phyloP scores from a whole-genome alignment of 1,140 invertebrate genomes.

The Bursaphelenchus mucronatus region DNA sequence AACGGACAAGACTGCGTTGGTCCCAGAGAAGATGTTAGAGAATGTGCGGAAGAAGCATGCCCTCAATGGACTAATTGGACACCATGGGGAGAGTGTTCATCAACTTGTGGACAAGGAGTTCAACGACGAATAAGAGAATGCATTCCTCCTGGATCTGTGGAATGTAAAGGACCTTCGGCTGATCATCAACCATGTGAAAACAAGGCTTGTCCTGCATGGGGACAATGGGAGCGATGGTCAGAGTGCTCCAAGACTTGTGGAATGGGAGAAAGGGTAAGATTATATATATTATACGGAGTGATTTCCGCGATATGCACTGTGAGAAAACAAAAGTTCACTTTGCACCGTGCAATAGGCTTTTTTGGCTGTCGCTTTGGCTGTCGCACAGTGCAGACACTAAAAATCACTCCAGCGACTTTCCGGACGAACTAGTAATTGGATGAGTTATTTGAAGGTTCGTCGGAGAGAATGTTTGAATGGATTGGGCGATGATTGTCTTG shows the following conservation, averaged over 20 bases:
- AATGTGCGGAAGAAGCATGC: conserved; percentile 24
- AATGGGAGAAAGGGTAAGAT: conserved; percentile 33
- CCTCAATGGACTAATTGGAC: conserved; percentile 29
- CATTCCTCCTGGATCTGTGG: conserved; percentile 12
- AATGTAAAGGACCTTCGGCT: conserved; percentile 15
- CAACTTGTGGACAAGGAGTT: conserved; percentile 72
- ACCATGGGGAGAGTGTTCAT: conserved; percentile 45
- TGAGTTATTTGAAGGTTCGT: conserved; percentile 22
- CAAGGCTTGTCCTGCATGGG: conserved; percentile 32
- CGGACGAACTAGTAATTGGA: background rate
- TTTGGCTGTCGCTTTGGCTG: no score
- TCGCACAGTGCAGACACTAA: no score
- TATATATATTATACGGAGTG: no score
- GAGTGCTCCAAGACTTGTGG: conserved; percentile 35
- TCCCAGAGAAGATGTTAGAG: conserved; percentile 19
- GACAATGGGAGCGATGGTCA: conserved; percentile 21
- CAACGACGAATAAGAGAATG: conserved; percentile 69
- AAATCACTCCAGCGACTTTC: no score
- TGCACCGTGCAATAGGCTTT: no score
- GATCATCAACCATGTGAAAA: conserved; percentile 31
- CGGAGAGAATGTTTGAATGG: conserved; percentile 34
- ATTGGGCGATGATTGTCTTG: conserved; percentile 24
- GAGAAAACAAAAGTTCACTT: conserved; percentile 15
- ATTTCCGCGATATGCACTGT: background rate
- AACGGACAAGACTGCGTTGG: conserved; percentile 35